Evolutionary conservation across 2,888 invertebrate genomes (phyloP).

Genomic region (Nemapogon koenigi): DNA sequence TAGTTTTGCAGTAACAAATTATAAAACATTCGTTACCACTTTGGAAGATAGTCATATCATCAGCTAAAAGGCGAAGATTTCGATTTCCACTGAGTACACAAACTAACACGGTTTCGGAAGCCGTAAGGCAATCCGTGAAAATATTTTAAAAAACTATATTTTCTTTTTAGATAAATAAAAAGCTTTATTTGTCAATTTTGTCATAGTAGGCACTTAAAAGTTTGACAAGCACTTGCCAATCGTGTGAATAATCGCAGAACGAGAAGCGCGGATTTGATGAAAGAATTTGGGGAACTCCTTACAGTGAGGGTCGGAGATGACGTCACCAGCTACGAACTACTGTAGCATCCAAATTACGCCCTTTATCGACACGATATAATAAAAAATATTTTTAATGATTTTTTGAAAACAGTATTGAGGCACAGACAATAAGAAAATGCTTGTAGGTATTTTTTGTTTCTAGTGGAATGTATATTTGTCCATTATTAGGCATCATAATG

Average conservation of each 20-base stretch:
- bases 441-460: no score
- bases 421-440: no score
- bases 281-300: slow-evolving; percentile 33
- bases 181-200: no score
- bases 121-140: no score
- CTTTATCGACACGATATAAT: not conserved
- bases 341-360: not conserved
- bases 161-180: no score
- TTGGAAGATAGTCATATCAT: no score
- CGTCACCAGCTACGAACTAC: slow-evolving; percentile 26
- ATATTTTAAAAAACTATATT: no score
- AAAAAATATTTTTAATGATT: not conserved
- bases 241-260: slow-evolving; percentile 53
- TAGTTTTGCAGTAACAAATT: no score
- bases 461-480: not conserved
- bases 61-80: no score
- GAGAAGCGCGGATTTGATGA: slow-evolving; percentile 47
- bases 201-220: slow-evolving; percentile 18
- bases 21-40: no score
- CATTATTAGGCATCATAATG: not conserved
- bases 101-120: no score
- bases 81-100: no score
- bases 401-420: not conserved
- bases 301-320: slow-evolving; percentile 31
- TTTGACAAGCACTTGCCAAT: slow-evolving; percentile 33